Evolutionary conservation across 2,797 vertebrate species (phyloP).

Genomic region (Manis pentadactyla): DNA sequence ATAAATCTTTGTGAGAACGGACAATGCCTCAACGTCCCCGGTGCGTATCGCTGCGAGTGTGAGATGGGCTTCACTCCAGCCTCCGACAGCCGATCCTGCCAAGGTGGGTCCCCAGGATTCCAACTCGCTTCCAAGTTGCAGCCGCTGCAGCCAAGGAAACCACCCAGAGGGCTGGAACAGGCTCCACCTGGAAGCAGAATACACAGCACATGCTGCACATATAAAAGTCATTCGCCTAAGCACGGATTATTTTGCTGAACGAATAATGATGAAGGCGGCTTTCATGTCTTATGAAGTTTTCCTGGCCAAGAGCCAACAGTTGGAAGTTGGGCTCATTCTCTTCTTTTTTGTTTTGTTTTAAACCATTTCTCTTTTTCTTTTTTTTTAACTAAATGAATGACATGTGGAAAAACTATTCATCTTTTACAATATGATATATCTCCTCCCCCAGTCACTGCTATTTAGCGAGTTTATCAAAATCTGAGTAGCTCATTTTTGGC

Average conservation of each 20-base stretch:
- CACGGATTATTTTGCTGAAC: slow-evolving; percentile 64
- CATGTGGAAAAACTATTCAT: slow-evolving; percentile 50
- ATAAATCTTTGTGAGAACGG: slow-evolving; percentile 90
- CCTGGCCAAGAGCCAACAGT: slow-evolving; percentile 62
- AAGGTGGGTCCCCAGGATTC: slow-evolving; percentile 86
- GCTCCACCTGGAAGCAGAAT: slow-evolving; percentile 73
- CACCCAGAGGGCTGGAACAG: slow-evolving; percentile 60
- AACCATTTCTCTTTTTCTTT: neutral
- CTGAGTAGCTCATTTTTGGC: neutral
- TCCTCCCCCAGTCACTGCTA: neutral
- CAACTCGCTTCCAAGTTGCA: slow-evolving; percentile 48
- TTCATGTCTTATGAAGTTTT: slow-evolving; percentile 78
- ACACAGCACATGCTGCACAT: slow-evolving; percentile 56
- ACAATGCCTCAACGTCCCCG: slow-evolving; percentile 90
- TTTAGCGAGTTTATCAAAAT: slow-evolving; percentile 25
- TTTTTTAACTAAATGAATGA: slow-evolving; percentile 62
- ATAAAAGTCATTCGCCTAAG: slow-evolving; percentile 65
- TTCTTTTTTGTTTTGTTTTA: neutral
- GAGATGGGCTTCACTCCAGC: slow-evolving; percentile 92
- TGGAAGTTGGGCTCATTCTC: slow-evolving; percentile 57
- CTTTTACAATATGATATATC: slow-evolving; percentile 62
- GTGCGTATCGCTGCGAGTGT: slow-evolving; percentile 91
- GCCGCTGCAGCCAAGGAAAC: slow-evolving; percentile 68
- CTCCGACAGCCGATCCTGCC: slow-evolving; percentile 88
- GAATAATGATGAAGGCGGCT: slow-evolving; percentile 67